Conservation (phyloP, 2,797 vertebrate genomes). For the Sarcophilus harrisii region DNA sequence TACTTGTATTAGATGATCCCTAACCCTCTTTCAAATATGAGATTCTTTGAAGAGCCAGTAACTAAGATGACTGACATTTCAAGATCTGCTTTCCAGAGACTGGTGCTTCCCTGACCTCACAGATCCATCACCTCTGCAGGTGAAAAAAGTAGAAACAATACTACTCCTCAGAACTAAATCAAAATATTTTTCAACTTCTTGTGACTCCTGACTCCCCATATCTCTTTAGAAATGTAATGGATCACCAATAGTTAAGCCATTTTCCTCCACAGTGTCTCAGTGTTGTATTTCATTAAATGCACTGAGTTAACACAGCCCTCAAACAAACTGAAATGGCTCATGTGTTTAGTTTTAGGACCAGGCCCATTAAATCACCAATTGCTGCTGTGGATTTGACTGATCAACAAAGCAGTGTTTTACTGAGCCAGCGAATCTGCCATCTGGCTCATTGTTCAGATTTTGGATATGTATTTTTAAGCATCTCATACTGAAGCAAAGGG, state of each 20-base stretch:
- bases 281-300: not conserved
- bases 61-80: not conserved
- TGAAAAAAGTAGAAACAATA: not conserved
- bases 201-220: not conserved
- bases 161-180: not conserved
- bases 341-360: not conserved
- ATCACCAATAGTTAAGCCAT: not conserved
- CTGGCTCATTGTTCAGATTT: constrained; percentile 40
- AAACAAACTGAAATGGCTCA: not conserved
- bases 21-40: not conserved
- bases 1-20: not conserved
- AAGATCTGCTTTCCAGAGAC: not conserved
- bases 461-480: not conserved
- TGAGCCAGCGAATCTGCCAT: constrained; percentile 42
- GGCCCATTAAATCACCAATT: constrained; percentile 36
- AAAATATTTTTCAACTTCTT: not conserved
- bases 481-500: not conserved
- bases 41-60: not conserved
- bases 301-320: not conserved
- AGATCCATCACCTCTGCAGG: not conserved
- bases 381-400: not conserved
- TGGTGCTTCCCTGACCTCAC: not conserved
- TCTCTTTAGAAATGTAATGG: not conserved
- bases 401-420: constrained; percentile 66
- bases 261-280: not conserved